Conservation (phyloP, 2,888 invertebrate genomes). For the Nomada flava region DNA sequence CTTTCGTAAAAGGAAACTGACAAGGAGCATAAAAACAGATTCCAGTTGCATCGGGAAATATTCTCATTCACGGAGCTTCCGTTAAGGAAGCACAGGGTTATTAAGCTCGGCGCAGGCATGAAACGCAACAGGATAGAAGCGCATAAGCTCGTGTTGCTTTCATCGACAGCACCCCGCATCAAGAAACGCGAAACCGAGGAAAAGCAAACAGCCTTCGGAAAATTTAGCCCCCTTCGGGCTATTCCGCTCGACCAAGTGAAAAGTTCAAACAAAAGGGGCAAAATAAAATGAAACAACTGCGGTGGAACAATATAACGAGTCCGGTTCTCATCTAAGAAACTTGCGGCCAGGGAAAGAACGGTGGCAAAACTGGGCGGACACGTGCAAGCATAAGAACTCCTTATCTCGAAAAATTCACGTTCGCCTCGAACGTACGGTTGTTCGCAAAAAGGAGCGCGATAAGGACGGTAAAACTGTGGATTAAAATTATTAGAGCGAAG, state of each 20-base stretch:
- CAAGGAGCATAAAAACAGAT: background rate
- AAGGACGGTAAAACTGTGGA: background rate
- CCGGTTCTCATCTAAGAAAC: background rate
- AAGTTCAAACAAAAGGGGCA: background rate
- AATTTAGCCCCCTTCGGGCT: background rate
- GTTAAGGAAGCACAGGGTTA: conserved; percentile 23
- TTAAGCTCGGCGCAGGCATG: conserved; percentile 1
- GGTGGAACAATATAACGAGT: background rate
- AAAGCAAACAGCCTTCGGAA: background rate
- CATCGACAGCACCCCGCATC: background rate
- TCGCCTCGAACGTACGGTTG: background rate
- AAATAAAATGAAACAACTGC: background rate
- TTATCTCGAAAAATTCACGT: conserved; percentile 6
- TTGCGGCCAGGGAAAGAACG: background rate
- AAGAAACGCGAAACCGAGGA: background rate
- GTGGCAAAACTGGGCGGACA: background rate
- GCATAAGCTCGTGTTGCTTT: background rate
- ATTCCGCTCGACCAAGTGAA: background rate
- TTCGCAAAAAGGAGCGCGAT: background rate
- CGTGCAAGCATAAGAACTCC: background rate
- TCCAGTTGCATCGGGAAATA: conserved; percentile 3
- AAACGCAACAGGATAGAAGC: conserved; percentile 6
- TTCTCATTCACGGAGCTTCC: conserved; percentile 8
- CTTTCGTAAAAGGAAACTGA: background rate
- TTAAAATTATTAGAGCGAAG: background rate